Base-by-base conservation (phyloP, 2,797 vertebrate species). In the Thaleichthys pacificus region DNA sequence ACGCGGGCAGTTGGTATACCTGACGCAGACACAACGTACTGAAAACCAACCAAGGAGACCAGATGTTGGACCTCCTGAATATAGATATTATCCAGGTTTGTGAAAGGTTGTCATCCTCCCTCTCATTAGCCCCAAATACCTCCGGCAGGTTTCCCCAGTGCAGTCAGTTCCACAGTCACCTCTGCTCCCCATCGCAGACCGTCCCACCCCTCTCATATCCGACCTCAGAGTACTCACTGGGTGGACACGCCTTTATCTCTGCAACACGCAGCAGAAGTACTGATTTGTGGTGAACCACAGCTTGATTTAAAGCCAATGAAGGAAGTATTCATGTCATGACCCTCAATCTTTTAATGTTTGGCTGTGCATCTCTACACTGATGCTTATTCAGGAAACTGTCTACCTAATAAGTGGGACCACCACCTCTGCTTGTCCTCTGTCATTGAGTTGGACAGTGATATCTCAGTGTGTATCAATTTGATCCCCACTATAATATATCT, bases 21-120 rank as follows among this genome's bases (percentile, higher is more conserved):
- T 89, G 79, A 85, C 86, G 82, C 57, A 70, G 88, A 91, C 88
- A 90, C 88, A 88, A 91, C 80, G 83, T 84, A 82, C 80, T 88
- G 87, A 91, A 88, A 88, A 89, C 86, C 80, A 86, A 62, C 75
- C 84, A 84, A 85, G 71, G 38, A 73, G 83, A 94, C 93, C 96
- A 97, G 96, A 93, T 96, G 96, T 95, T 94, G 87, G 82, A 81
- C 91, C 95, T 95, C 95, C 95, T 94, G 93, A 93, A 94, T 93
- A 95, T 89, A 96, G 91, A 94, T 89, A 92, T 95, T 93, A 92
- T 88, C 88, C 82, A 68, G 84, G 84, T 84, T 92, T 88, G 91
- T 85, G 78, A 81, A 91, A 84, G 87, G 77, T 80, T 91, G 92
- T 91, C 92, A 92, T 86, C 83, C 76, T 85, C 92, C 90, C 92